phyloP scores from a whole-genome alignment of 2,113 vertebrate genomes.

The Callorhinus ursinus region DNA sequence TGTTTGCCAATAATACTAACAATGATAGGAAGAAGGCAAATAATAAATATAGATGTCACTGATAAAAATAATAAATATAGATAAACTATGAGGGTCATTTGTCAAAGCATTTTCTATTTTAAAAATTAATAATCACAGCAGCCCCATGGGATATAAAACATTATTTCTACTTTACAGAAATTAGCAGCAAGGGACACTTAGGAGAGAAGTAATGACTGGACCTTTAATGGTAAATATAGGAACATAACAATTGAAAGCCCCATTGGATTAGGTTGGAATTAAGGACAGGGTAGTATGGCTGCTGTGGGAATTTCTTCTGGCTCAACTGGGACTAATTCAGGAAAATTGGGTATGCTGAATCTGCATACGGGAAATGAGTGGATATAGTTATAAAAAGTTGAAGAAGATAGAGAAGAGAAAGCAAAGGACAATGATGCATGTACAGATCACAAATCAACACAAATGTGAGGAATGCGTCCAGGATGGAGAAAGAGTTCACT shows the following conservation, averaged over 20 bases:
- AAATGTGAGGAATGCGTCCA: neutral
- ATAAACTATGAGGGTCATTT: neutral
- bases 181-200: neutral
- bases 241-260: neutral
- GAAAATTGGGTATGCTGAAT: neutral
- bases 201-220: neutral
- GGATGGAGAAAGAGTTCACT: neutral
- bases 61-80: neutral
- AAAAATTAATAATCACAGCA: constrained; percentile 27
- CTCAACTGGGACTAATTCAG: constrained; percentile 10
- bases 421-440: neutral
- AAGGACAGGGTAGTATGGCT: neutral
- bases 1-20: neutral
- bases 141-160: neutral
- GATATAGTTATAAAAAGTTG: neutral
- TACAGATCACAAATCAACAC: neutral
- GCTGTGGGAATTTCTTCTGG: neutral
- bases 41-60: neutral
- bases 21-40: neutral
- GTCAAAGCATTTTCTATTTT: neutral
- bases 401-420: neutral
- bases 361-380: neutral
- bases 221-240: neutral
- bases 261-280: neutral
- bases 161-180: constrained; percentile 29